A percentile compares a stretch with the other conserved stretches of the same genome.
phyloP scores from a whole-genome alignment of 2,797 vertebrate species.

The Enteromius anoplus region DNA sequence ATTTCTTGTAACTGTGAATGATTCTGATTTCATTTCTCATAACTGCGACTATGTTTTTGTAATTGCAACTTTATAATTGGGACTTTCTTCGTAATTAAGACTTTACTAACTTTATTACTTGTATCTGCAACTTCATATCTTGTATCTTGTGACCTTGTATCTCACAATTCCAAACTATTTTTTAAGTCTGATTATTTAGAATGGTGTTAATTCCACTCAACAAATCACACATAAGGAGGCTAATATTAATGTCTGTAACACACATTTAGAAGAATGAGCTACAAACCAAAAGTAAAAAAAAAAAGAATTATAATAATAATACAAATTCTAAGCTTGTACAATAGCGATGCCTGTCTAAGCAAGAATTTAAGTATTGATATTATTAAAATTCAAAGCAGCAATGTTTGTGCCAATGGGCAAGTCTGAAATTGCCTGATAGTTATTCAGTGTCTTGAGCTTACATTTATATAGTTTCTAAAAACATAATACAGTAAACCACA shows the following conservation, averaged over 20 bases:
- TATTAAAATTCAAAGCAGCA: neutral
- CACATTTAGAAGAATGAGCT: neutral
- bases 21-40: neutral
- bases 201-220: too few species aligned
- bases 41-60: neutral
- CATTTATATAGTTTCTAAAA: neutral
- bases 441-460: neutral
- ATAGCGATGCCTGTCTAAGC: neutral
- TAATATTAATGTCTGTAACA: neutral
- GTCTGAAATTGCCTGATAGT: neutral
- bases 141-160: neutral
- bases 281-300: neutral
- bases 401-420: neutral
- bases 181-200: too few species aligned
- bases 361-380: neutral
- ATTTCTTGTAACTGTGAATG: neutral
- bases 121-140: neutral
- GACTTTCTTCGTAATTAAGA: neutral
- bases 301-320: neutral
- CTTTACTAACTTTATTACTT: neutral
- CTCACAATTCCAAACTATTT: neutral
- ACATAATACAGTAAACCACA: conserved; percentile 60
- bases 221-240: too few species aligned
- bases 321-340: neutral
- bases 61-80: neutral